phyloP scores from a whole-genome alignment of 2,888 invertebrate genomes.

The Allacma fusca region DNA sequence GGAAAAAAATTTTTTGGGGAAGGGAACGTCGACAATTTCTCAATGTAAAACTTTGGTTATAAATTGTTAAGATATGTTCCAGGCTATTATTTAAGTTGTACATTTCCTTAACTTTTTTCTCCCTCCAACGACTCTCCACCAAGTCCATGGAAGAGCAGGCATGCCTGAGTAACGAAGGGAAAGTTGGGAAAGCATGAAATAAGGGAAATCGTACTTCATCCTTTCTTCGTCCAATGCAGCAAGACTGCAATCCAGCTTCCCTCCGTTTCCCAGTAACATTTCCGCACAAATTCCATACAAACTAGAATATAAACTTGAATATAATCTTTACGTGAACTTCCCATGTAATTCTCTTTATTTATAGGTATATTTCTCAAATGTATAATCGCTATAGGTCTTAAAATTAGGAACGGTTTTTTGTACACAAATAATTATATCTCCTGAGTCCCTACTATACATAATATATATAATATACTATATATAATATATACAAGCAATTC shows the following conservation, averaged over 20 bases:
- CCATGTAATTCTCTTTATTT: too few relatives aligned
- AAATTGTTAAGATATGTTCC: constrained; percentile 35
- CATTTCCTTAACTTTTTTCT: constrained; percentile 35
- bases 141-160: not conserved
- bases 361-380: too few relatives aligned
- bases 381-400: too few relatives aligned
- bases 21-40: constrained; percentile 19
- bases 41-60: constrained; percentile 25
- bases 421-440: too few relatives aligned
- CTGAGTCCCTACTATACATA: too few relatives aligned
- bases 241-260: not conserved
- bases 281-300: not conserved
- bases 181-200: constrained; percentile 42
- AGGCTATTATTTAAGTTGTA: constrained; percentile 40
- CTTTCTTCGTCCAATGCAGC: not conserved
- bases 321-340: too few relatives aligned
- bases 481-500: too few relatives aligned
- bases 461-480: too few relatives aligned
- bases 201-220: constrained; percentile 40
- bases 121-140: constrained; percentile 15
- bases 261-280: not conserved
- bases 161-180: constrained; percentile 22
- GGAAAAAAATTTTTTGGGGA: not conserved
- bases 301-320: too few relatives aligned
- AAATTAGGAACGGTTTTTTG: too few relatives aligned